Conservation (phyloP, 2,797 vertebrate species). For the Epinephelus coioides region DNA sequence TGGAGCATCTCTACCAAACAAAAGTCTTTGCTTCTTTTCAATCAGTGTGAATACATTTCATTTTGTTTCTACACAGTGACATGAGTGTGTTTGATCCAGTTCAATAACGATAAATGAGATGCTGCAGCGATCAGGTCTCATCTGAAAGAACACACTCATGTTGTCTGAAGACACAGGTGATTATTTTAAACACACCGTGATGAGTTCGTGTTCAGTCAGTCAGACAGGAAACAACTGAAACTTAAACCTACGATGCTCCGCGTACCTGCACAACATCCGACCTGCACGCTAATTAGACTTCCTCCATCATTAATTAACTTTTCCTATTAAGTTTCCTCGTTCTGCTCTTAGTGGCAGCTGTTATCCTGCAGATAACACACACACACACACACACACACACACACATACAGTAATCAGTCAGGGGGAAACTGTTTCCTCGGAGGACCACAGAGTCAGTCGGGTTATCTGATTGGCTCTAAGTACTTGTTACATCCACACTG, state of each 20-base stretch:
- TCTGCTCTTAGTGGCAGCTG: slow-evolving; percentile 15
- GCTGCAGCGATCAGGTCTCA: neutral
- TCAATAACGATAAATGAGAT: no score
- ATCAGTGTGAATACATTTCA: no score
- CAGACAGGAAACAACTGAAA: slow-evolving; percentile 25
- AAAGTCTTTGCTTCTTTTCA: no score
- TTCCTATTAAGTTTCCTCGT: slow-evolving; percentile 45
- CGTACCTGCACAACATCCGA: slow-evolving; percentile 1
- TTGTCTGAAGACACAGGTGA: no score
- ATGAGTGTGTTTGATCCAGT: no score
- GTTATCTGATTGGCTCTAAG: slow-evolving; percentile 41
- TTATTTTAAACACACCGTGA: neutral
- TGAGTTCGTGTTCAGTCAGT: neutral
- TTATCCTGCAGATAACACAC: slow-evolving; percentile 45
- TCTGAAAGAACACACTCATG: neutral
- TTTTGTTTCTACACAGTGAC: no score
- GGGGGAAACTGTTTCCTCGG: slow-evolving; percentile 15
- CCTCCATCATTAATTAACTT: slow-evolving; percentile 65
- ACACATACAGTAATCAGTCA: slow-evolving; percentile 20
- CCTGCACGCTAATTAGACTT: slow-evolving; percentile 51
- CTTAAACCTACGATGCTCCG: neutral
- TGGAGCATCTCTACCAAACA: no score
- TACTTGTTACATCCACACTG: neutral
- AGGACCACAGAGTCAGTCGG: slow-evolving; percentile 1
- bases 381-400: slow-evolving; percentile 6